phyloP scores from a whole-genome alignment of 2,113 vertebrate species.

The Osmerus mordax region DNA sequence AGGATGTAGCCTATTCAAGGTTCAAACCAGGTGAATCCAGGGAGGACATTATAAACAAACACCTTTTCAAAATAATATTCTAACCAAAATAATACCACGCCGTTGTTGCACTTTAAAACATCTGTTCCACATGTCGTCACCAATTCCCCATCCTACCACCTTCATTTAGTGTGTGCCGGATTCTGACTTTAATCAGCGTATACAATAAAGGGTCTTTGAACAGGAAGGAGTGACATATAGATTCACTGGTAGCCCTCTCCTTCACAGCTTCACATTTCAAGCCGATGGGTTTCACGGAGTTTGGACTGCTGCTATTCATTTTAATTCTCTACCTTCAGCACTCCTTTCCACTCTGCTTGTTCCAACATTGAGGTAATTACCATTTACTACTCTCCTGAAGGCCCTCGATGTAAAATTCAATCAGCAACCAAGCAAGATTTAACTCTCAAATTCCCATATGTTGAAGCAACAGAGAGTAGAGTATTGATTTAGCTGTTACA shows the following conservation, averaged over 20 bases:
- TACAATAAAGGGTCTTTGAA: no score
- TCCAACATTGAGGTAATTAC: slow-evolving; percentile 69
- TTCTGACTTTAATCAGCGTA: no score
- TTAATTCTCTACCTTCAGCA: slow-evolving; percentile 56
- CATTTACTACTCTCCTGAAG: slow-evolving; percentile 61
- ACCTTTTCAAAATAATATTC: no score
- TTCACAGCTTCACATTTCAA: slow-evolving; percentile 1
- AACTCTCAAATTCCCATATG: slow-evolving; percentile 65
- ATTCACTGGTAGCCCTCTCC: background rate
- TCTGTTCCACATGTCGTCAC: no score
- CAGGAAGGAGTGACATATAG: background rate
- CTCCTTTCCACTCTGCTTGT: slow-evolving; percentile 63
- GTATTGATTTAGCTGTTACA: slow-evolving; percentile 62
- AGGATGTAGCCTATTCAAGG: no score
- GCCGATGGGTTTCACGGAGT: slow-evolving; percentile 30
- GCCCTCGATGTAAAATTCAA: slow-evolving; percentile 68
- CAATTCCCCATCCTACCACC: no score
- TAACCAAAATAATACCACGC: no score
- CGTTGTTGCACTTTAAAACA: no score
- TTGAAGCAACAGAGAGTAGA: slow-evolving; percentile 54
- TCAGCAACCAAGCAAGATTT: slow-evolving; percentile 66
- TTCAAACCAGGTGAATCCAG: no score
- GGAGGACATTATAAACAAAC: no score
- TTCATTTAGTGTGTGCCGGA: no score
- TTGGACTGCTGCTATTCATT: slow-evolving; percentile 53